Evolutionary conservation across 2,888 invertebrate genomes (phyloP).

Genomic region (Andrena dorsata): DNA sequence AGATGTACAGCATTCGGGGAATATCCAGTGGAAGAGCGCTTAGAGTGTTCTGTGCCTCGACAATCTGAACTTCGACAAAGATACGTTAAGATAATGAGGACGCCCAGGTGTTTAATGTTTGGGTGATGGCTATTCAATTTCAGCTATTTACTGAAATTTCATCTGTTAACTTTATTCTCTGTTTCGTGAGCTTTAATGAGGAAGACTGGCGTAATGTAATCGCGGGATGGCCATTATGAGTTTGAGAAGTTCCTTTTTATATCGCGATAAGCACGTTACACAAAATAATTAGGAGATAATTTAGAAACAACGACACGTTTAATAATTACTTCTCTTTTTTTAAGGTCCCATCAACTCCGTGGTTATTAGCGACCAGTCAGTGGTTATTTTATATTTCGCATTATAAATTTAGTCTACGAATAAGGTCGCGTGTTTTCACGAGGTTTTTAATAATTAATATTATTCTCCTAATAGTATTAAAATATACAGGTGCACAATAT

Average conservation of each 20-base stretch:
- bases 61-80: slow-evolving; percentile 9
- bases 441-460: too few relatives aligned
- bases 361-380: too few relatives aligned
- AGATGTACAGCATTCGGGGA: slow-evolving; percentile 27
- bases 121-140: slow-evolving; percentile 2
- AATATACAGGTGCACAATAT: too few relatives aligned
- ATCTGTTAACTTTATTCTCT: slow-evolving; percentile 25
- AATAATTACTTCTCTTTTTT: too few relatives aligned
- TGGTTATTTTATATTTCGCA: too few relatives aligned
- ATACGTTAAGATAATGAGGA: slow-evolving; percentile 36
- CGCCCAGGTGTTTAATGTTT: slow-evolving; percentile 22
- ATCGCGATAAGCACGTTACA: background rate
- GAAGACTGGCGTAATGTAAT: background rate
- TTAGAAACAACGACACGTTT: background rate
- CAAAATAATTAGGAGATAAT: background rate
- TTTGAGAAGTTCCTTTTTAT: background rate
- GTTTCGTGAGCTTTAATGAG: background rate
- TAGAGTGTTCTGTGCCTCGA: background rate
- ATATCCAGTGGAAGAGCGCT: slow-evolving; percentile 29
- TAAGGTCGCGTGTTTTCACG: too few relatives aligned
- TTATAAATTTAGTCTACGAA: too few relatives aligned
- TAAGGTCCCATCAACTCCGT: too few relatives aligned
- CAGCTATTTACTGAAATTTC: slow-evolving; percentile 24
- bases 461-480: too few relatives aligned
- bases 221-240: background rate